Percentiles rank a stretch among this genome's conserved stretches.
These are phyloP conservation scores for Dromiciops gliroides DNA, from an alignment of 2,113 vertebrate species.

Conservation along the genomic window DNA sequence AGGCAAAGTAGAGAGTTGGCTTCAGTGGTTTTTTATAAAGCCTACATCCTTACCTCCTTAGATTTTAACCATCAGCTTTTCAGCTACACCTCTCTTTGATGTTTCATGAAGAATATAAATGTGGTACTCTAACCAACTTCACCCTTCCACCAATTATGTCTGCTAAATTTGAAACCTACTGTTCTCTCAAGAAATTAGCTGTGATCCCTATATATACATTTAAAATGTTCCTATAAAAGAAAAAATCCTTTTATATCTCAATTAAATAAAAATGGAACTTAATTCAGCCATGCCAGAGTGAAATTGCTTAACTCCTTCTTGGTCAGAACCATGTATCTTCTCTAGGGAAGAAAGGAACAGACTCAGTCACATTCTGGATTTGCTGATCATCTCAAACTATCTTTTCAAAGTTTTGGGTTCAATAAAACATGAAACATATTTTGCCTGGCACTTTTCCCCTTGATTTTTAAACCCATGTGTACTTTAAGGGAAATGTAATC, in stretches of 20 bases:
- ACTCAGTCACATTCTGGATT: conserved; percentile 40
- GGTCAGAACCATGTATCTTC: background rate
- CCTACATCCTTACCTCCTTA: background rate
- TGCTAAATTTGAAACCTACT: conserved; percentile 8
- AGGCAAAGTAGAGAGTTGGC: background rate
- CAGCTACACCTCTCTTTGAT: background rate
- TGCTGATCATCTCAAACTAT: conserved; percentile 64
- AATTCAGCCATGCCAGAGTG: background rate
- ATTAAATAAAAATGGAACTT: conserved; percentile 12
- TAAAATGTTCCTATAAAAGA: background rate
- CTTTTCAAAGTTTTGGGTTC: conserved; percentile 71
- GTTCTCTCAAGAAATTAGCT: background rate
- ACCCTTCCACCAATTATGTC: background rate
- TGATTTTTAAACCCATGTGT: conserved; percentile 73
- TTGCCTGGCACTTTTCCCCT: conserved; percentile 75
- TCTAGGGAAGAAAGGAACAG: background rate
- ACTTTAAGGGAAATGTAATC: conserved; percentile 77
- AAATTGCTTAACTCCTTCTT: background rate
- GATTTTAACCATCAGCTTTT: background rate
- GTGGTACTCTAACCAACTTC: background rate
- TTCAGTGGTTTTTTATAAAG: background rate
- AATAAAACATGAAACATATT: conserved; percentile 79
- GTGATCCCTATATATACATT: background rate
- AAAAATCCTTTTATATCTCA: conserved; percentile 15
- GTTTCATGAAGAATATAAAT: background rate